phyloP scores from a whole-genome alignment of 2,797 vertebrate species.

The Ciconia nigra region DNA sequence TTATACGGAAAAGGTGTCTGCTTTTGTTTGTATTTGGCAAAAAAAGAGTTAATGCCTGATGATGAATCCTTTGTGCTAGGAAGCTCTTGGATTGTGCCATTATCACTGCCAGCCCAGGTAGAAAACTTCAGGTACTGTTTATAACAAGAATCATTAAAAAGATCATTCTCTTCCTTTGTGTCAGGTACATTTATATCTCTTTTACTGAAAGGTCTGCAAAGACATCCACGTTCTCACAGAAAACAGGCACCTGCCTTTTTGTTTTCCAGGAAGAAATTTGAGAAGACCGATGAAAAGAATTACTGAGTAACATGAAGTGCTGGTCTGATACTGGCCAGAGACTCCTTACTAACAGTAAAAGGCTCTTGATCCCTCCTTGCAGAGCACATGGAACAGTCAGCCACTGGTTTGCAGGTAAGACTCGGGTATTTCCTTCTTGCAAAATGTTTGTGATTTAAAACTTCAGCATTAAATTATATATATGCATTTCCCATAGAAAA shows the following conservation, averaged over 20 bases:
- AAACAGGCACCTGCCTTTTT: background rate
- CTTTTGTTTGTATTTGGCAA: slow-evolving; percentile 26
- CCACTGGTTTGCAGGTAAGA: slow-evolving; percentile 48
- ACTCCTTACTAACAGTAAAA: background rate
- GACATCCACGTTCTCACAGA: background rate
- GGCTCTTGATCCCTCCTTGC: background rate
- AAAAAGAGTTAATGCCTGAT: slow-evolving; percentile 51
- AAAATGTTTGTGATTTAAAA: background rate
- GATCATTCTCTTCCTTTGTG: background rate
- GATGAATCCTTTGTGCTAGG: background rate
- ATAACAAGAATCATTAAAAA: background rate
- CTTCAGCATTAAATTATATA: background rate
- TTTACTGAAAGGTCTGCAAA: background rate
- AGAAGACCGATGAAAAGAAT: background rate
- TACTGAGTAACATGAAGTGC: background rate
- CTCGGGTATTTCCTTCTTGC: background rate
- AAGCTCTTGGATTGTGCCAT: slow-evolving; percentile 48
- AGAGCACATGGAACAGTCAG: background rate
- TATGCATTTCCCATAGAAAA: background rate
- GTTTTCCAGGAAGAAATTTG: slow-evolving; percentile 12
- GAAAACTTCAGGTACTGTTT: slow-evolving; percentile 24
- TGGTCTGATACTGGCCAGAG: background rate
- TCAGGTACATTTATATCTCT: background rate
- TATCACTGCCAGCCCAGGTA: slow-evolving; percentile 35
- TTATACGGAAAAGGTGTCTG: background rate